Evolutionary conservation across 1,140 invertebrate species (phyloP), one percentile per base, ranked within the genome.

Genomic region (Ceratosolen fusciceps): DNA sequence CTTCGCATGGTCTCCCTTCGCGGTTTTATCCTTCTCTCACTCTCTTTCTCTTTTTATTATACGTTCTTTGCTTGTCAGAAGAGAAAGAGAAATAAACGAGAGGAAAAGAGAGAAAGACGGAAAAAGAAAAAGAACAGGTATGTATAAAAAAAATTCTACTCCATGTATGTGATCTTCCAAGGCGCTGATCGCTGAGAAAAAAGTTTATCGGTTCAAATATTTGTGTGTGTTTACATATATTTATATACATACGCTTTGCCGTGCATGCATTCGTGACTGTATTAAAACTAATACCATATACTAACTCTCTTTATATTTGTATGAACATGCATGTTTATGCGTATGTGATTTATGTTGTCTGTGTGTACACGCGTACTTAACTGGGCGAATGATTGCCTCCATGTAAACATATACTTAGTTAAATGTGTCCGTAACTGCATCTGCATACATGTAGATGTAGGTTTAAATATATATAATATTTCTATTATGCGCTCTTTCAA

Each of bases 1-100:
- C 19, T 39, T 67, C 21, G n/a, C 7, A 31, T 67, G 9, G 62
- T 19, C 34, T 54, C 70, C 49, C 70, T 75, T 62, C 47, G 31
- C 16, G 31, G 12, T 34, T 58, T 52, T 31, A 19, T 75, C 58
- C 39, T 62, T 62, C 72, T 43, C 72, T 60, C 72, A 14, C 72
- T 26, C 9, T 24, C 75, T 58, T 70, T 76, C 77, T 83, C 82
- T 82, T 80, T 81, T 77, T 75, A 56, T 75, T 34, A n/a, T 39
- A 10, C 12, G 43, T 31, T 49, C 4, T 65, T 19, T 65, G 39
- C 58, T 75, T 52, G 60, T 52, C 74, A 52, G 19, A 70, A 67
- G 60, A 73, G 52, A 73, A 58, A 26, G 31, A 73, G 52, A 49
- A 29, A 16, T 31, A 39, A 62, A 58, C n/a, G 37, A 60, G 49